phyloP scores from a whole-genome alignment of 2,888 invertebrate genomes.

The Drosophila neonasuta region DNA sequence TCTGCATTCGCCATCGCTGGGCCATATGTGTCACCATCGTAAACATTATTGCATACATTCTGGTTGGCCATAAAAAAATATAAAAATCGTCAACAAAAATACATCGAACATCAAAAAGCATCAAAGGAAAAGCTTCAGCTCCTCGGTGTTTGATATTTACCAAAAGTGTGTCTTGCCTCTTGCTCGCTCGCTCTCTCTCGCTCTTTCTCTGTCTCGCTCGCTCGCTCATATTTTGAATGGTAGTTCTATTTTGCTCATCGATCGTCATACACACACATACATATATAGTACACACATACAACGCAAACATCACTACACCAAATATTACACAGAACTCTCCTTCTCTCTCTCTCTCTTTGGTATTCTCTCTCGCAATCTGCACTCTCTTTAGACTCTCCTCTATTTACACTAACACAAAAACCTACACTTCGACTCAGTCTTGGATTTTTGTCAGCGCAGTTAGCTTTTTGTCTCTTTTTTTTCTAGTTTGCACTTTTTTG shows the following conservation, averaged over 20 bases:
- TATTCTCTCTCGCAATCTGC: conserved; percentile 14
- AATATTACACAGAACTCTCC: conserved; percentile 20
- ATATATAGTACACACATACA: conserved; percentile 32
- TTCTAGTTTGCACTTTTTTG: conserved; percentile 4
- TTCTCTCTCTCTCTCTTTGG: conserved; percentile 35
- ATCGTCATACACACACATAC: conserved; percentile 40
- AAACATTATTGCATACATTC: conserved; percentile 59
- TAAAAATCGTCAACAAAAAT: conserved; percentile 19
- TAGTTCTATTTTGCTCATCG: conserved; percentile 44
- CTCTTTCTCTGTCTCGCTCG: conserved; percentile 19
- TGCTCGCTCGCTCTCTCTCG: conserved; percentile 35
- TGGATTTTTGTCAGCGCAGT: conserved; percentile 62
- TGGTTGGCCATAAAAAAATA: conserved; percentile 54
- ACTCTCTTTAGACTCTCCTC: conserved; percentile 28
- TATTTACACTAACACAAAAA: conserved; percentile 63
- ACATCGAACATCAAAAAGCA: conserved; percentile 32
- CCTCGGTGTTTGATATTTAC: conserved; percentile 81
- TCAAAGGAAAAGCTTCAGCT: conserved; percentile 54
- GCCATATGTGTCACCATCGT: conserved; percentile 45
- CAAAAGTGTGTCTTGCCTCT: conserved; percentile 35
- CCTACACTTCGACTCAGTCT: conserved; percentile 62
- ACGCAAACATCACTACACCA: conserved; percentile 38
- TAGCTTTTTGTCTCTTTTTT: no score
- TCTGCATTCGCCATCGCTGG: conserved; percentile 47
- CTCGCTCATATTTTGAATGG: conserved; percentile 27